These are phyloP conservation scores for Dryas iulia DNA, from an alignment of 1,140 invertebrate genomes.

Conservation along the genomic window DNA sequence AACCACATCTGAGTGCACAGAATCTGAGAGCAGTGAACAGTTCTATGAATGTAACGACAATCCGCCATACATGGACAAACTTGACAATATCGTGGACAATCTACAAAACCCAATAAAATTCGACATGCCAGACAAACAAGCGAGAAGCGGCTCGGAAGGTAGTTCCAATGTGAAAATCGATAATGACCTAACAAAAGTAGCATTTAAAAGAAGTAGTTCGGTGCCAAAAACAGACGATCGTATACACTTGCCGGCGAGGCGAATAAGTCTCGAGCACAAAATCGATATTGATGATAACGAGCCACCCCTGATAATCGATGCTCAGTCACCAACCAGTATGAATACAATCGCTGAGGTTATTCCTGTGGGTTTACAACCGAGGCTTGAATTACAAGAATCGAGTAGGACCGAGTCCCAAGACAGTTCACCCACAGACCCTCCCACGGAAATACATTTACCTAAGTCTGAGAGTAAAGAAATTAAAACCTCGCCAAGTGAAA, in stretches of 20 bases:
- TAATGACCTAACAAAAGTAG: constrained; percentile 72
- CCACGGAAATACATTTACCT: constrained; percentile 67
- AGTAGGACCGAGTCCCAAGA: constrained; percentile 68
- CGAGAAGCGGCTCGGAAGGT: constrained; percentile 35
- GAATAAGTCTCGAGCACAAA: constrained; percentile 75
- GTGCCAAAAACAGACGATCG: constrained; percentile 69
- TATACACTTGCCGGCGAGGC: constrained; percentile 51
- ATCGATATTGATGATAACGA: constrained; percentile 78
- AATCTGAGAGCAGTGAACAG: constrained; percentile 78
- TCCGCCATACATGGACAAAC: constrained; percentile 55
- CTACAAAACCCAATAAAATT: constrained; percentile 55
- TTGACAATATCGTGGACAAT: constrained; percentile 56
- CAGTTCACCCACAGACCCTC: constrained; percentile 69
- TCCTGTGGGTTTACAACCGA: constrained; percentile 61
- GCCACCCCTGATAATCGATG: constrained; percentile 74
- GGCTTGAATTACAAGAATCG: constrained; percentile 56
- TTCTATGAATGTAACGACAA: constrained; percentile 77
- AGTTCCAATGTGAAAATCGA: constrained; percentile 64
- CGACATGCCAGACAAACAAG: constrained; percentile 49
- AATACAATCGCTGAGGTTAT: constrained; percentile 74
- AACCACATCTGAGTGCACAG: constrained; percentile 78
- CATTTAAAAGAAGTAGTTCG: constrained; percentile 70
- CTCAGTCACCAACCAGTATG: constrained; percentile 67
- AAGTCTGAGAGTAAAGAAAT: constrained; percentile 62
- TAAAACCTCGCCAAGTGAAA: constrained; percentile 71